Conservation (phyloP, 2,797 vertebrate species). For the Hafferia zeledoni region DNA sequence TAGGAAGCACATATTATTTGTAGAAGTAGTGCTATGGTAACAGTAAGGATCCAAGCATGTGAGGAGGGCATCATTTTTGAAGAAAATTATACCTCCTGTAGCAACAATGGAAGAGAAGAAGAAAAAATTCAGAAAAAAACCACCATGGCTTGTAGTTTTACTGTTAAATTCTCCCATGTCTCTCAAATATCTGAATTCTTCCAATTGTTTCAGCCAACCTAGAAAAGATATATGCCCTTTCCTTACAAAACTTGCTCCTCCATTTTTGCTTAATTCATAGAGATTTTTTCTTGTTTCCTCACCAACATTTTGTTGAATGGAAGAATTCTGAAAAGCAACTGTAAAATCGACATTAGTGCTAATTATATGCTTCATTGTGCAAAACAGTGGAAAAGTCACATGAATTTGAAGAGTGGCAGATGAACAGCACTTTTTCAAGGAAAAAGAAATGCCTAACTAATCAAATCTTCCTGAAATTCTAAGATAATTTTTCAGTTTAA, state of each 20-base stretch:
- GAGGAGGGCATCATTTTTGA: background rate
- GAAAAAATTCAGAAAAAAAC: rapidly evolving
- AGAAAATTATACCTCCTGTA: background rate
- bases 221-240: background rate
- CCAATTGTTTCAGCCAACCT: background rate
- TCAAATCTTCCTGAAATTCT: background rate
- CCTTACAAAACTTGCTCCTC: background rate
- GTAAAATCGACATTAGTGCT: background rate
- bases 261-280: background rate
- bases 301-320: background rate
- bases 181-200: background rate
- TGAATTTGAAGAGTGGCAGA: background rate
- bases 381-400: background rate
- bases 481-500: background rate
- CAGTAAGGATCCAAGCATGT: background rate
- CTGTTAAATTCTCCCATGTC: background rate
- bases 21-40: background rate
- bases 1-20: background rate
- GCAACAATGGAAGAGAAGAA: background rate
- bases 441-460: background rate
- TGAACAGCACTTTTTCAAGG: background rate
- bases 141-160: background rate
- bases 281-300: background rate
- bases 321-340: background rate
- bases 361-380: background rate